Base-by-base conservation (phyloP, 2,797 vertebrate species). In the Pachyuromys duprasi region DNA sequence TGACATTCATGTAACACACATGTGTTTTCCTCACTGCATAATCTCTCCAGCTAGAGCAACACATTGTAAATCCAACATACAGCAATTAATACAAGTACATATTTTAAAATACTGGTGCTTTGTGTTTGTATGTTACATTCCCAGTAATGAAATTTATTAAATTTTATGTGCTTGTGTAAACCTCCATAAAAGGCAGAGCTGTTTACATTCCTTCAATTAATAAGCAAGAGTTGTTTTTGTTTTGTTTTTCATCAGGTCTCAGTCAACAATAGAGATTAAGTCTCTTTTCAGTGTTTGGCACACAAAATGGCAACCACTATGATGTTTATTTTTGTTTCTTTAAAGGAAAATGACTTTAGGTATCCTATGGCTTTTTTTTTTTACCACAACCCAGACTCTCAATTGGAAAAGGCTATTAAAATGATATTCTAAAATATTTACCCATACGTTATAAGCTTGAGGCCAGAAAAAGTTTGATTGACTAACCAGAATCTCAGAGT, bases 401-500 rank as follows among this genome's bases (percentile, higher is more conserved):
- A 6, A 70, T 2, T 87, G 28, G 11, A 72, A 65, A 39, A 75
- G 9, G 4, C 80, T 86, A 84, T 91, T 76, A 17, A 26, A 79
- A 83, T 72, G 8, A 24, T 36, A 65, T 36, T 36, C 63, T 93
- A 86, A 90, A 90, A 88, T 22, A 1, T 18, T 55, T 91, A 45
- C n/a, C n/a, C 79, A 82, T 33, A 82, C 36, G 42, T 93, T 28
- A 31, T 92, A 84, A 90, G 80, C 67, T 12, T 80, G 72, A 93
- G n/a, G 55, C 20, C 31, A 57, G 78, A 22, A 62, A 12, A 79
- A 86, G n/a, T 67, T 81, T 79, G 55, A 67, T 60, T 76, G 39
- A n/a, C 11, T 86, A 82, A 49, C 18, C 76, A 89, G 45, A 53
- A 12, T 93, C 62, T 91, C 62, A 86, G 20, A n/a, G 28, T 67